Evolutionary conservation across 2,888 invertebrate genomes (phyloP).

Genomic region (Coenonympha arcania): DNA sequence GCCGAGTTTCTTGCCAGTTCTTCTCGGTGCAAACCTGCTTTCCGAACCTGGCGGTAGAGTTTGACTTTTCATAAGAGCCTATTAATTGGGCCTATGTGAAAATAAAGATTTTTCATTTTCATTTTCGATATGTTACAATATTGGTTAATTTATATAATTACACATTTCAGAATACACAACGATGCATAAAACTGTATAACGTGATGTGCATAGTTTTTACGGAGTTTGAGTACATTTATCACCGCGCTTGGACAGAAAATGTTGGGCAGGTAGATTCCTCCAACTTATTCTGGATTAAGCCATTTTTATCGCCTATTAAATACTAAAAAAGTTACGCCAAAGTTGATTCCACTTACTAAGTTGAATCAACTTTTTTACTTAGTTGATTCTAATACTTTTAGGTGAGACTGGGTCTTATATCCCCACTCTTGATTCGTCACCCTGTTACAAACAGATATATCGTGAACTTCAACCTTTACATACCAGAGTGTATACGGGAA

Average conservation of each 20-base stretch:
- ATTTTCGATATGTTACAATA: no score
- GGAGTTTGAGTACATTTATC: slow-evolving; percentile 88
- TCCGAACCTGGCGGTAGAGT: no score
- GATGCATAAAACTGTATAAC: slow-evolving; percentile 84
- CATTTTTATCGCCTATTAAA: no score
- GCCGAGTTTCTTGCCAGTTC: no score
- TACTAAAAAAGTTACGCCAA: no score
- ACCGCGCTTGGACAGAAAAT: slow-evolving; percentile 85
- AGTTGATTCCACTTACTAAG: no score
- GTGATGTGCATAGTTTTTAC: slow-evolving; percentile 84
- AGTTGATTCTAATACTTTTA: no score
- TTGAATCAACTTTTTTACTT: no score
- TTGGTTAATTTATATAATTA: not conserved
- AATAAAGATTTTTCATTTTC: no score
- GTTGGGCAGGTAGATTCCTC: slow-evolving; percentile 76
- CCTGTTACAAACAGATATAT: slow-evolving; percentile 77
- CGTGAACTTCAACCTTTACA: slow-evolving; percentile 82
- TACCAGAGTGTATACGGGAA: slow-evolving; percentile 83
- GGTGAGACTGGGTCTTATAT: slow-evolving; percentile 78
- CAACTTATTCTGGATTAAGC: not conserved
- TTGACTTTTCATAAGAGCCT: no score
- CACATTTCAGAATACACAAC: slow-evolving; percentile 75
- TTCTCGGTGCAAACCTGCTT: no score
- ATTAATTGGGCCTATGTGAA: no score
- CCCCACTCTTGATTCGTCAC: slow-evolving; percentile 80